phyloP scores from a whole-genome alignment of 2,888 invertebrate species.

The Trissonchulus latispiculum region DNA sequence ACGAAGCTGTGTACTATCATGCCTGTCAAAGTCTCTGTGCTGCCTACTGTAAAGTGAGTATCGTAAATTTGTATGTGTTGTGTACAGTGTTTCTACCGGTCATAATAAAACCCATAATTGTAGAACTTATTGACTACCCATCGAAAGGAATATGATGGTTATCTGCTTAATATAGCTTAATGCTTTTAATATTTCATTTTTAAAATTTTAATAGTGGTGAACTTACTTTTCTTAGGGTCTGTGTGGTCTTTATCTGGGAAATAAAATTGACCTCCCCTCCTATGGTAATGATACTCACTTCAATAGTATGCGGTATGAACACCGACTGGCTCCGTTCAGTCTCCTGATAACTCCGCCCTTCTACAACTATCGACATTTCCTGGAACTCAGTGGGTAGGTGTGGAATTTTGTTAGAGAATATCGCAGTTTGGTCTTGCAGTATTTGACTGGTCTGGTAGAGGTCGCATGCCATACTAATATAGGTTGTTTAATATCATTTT shows the following conservation, averaged over 20 bases:
- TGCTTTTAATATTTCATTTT: too few relatives aligned
- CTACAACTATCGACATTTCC: conserved; percentile 76
- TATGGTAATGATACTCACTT: conserved; percentile 54
- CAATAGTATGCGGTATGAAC: conserved; percentile 85
- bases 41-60: conserved; percentile 72
- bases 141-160: too few relatives aligned
- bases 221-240: conserved; percentile 67
- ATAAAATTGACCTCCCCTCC: conserved; percentile 58
- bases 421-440: too few relatives aligned
- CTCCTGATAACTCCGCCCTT: conserved; percentile 76
- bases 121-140: too few relatives aligned
- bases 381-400: conserved; percentile 57
- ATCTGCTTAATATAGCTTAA: too few relatives aligned
- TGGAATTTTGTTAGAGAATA: neutral
- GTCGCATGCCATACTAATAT: too few relatives aligned
- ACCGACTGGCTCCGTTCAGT: conserved; percentile 79
- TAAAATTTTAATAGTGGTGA: too few relatives aligned
- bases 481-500: too few relatives aligned
- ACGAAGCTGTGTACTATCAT: conserved; percentile 76
- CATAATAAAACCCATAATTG: too few relatives aligned
- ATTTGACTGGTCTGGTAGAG: too few relatives aligned
- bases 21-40: conserved; percentile 87
- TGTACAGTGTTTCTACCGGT: too few relatives aligned
- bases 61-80: too few relatives aligned
- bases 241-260: conserved; percentile 74